phyloP scores from a whole-genome alignment of 2,113 vertebrate genomes.

The Nycticorax nycticorax region DNA sequence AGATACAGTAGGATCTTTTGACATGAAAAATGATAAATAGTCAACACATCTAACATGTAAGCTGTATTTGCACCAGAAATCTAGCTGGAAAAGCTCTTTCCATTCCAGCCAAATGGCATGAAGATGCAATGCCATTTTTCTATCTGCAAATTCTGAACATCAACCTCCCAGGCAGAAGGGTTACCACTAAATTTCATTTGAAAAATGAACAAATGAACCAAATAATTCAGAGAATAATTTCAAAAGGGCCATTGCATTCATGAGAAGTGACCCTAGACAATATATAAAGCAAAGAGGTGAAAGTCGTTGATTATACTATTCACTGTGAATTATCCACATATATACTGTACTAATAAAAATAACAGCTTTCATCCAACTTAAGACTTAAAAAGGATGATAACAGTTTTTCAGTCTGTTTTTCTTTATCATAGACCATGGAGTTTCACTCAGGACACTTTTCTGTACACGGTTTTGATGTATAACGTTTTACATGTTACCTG shows the following conservation, averaged over 20 bases:
- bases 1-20: not conserved
- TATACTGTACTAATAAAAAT: not conserved
- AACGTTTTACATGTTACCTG: accelerated
- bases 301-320: not conserved
- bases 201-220: not conserved
- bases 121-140: no score
- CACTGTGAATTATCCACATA: not conserved
- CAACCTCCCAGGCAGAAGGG: not conserved
- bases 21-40: not conserved
- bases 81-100: not conserved
- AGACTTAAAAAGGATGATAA: not conserved
- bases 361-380: not conserved
- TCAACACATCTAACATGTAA: no score
- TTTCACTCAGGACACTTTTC: not conserved
- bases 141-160: not conserved
- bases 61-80: not conserved
- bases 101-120: no score
- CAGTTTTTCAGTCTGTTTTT: not conserved
- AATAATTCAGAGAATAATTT: not conserved
- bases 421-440: not conserved
- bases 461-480: not conserved
- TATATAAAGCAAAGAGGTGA: not conserved
- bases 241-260: not conserved
- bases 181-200: not conserved
- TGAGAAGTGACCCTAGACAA: not conserved